phyloP scores from a whole-genome alignment of 1,140 invertebrate genomes.

The Homalodisca vitripennis region DNA sequence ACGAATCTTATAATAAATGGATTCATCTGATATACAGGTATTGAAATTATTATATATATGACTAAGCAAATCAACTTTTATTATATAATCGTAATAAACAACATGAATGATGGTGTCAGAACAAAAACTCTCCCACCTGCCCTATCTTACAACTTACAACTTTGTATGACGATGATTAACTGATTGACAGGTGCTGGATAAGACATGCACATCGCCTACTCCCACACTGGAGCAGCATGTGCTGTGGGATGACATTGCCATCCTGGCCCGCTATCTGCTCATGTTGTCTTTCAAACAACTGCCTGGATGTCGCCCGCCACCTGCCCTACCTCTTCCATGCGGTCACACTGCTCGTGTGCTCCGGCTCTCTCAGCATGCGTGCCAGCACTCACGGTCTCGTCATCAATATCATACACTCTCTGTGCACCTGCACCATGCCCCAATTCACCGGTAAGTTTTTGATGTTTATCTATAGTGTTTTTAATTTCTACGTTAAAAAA shows the following conservation, averaged over 20 bases:
- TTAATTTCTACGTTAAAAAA: too few relatives aligned
- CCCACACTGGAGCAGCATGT: constrained; percentile 89
- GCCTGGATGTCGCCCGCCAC: constrained; percentile 92
- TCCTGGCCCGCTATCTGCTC: constrained; percentile 89
- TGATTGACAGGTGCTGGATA: constrained; percentile 75
- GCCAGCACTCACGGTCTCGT: constrained; percentile 96
- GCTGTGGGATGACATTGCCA: constrained; percentile 98
- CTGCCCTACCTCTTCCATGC: constrained; percentile 96
- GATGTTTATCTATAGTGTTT: too few relatives aligned
- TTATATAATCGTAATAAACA: too few relatives aligned
- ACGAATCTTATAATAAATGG: too few relatives aligned
- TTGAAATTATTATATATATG: too few relatives aligned
- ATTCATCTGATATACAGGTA: too few relatives aligned
- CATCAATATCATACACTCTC: constrained; percentile 96
- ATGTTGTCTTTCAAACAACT: constrained; percentile 99
- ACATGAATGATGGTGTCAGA: background rate
- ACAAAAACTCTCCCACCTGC: background rate
- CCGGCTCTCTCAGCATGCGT: constrained; percentile 91
- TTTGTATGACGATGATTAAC: background rate
- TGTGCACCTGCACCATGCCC: constrained; percentile 95
- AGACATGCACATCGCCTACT: constrained; percentile 94
- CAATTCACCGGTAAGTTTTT: constrained; percentile 71
- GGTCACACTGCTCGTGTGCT: constrained; percentile 92
- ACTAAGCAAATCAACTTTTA: too few relatives aligned
- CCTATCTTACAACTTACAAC: background rate